Conservation (phyloP, 1,140 invertebrate genomes). For the Aphaenogaster ashmeadi region DNA sequence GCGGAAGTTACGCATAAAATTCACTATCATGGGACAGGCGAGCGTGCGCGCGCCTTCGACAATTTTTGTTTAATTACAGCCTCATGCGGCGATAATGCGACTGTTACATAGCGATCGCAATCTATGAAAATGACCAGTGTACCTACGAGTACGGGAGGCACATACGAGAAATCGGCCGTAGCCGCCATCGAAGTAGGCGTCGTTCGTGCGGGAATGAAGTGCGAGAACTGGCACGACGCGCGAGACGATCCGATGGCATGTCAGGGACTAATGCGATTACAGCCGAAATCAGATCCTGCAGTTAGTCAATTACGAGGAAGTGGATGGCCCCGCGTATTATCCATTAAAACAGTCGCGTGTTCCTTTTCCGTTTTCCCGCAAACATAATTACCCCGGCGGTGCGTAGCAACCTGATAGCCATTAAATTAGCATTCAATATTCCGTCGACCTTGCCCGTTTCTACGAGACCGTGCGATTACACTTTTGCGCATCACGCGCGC, state of each 20-base stretch:
- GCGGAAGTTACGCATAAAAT: conserved; percentile 54
- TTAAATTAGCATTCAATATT: conserved; percentile 65
- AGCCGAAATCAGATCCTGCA: conserved; percentile 77
- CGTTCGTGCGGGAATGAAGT: conserved; percentile 68
- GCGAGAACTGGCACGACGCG: conserved; percentile 71
- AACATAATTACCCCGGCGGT: conserved; percentile 40
- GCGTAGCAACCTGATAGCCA: conserved; percentile 55
- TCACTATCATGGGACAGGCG: conserved; percentile 55
- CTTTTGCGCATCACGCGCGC: conserved; percentile 11
- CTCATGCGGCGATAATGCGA: conserved; percentile 38
- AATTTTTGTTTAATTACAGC: conserved; percentile 64
- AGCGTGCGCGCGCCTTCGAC: conserved; percentile 36
- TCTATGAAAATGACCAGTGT: conserved; percentile 67
- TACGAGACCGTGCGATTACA: conserved; percentile 32
- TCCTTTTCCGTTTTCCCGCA: conserved; percentile 67
- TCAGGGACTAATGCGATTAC: conserved; percentile 75
- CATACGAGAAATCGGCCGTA: conserved; percentile 49
- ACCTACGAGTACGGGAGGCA: not conserved
- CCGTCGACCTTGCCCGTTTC: conserved; percentile 27
- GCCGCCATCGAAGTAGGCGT: conserved; percentile 36
- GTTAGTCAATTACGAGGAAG: conserved; percentile 76
- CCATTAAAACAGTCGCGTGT: conserved; percentile 59
- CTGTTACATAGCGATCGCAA: conserved; percentile 58
- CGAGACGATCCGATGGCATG: conserved; percentile 72
- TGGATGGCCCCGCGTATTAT: conserved; percentile 36